Percentiles rank a stretch among this genome's conserved stretches.
Conservation (phyloP, 64 coral and sea anemone genomes). For the Montipora cactus region DNA sequence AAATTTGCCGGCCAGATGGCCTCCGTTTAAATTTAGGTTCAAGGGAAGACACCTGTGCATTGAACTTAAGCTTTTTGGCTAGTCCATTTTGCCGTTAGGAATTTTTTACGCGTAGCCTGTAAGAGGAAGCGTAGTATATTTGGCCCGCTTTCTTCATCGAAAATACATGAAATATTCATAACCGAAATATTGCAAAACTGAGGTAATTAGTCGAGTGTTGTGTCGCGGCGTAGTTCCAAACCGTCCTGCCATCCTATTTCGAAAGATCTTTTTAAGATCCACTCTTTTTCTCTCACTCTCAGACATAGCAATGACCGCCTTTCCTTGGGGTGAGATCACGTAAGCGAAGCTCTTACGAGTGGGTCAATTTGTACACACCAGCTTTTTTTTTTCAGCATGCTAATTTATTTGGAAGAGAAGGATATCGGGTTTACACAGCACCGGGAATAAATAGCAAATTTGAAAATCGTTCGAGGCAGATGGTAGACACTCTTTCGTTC, state of each 20-base stretch:
- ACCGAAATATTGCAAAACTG: constrained; percentile 91
- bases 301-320: not conserved
- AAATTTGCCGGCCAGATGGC: constrained; percentile 84
- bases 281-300: not conserved
- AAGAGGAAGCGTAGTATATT: constrained; percentile 80
- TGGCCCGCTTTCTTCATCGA: constrained; percentile 90
- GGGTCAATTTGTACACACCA: constrained; percentile 30
- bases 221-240: constrained; percentile 3
- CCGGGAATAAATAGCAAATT: constrained; percentile 61
- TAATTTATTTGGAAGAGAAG: constrained; percentile 48
- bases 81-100: constrained; percentile 52
- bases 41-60: not conserved
- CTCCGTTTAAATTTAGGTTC: constrained; percentile 38
- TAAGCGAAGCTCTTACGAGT: constrained; percentile 58
- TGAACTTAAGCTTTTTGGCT: constrained; percentile 26
- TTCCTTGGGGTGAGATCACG: constrained; percentile 44
- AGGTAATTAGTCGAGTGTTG: constrained; percentile 76
- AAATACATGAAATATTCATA: constrained; percentile 96
- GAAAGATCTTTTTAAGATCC: not conserved
- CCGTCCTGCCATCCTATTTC: constrained; percentile 39
- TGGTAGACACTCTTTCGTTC: constrained; percentile 21
- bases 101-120: constrained; percentile 54
- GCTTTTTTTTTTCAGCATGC: constrained; percentile 57
- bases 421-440: constrained; percentile 35
- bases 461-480: constrained; percentile 55